phyloP scores from a whole-genome alignment of 2,113 vertebrate species.

The Antigone vipio region DNA sequence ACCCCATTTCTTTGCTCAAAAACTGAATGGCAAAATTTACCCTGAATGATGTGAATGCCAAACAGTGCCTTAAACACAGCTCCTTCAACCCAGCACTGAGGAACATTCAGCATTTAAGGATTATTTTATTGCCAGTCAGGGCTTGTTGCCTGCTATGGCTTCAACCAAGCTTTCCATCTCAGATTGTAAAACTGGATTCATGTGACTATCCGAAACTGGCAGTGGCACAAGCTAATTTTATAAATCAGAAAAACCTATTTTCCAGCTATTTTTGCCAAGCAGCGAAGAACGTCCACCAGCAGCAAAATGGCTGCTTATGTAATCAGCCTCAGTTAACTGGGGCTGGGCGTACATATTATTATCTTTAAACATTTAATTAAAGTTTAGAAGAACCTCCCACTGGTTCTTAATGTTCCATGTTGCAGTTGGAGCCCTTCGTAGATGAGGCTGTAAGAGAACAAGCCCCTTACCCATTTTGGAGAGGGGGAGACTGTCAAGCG shows the following conservation, averaged over 20 bases:
- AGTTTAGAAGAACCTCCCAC: background rate
- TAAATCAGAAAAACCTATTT: background rate
- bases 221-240: background rate
- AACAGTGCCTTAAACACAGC: background rate
- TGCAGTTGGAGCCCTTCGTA: background rate
- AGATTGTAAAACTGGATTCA: background rate
- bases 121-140: background rate
- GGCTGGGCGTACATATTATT: background rate
- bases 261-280: background rate
- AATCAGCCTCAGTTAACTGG: background rate
- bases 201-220: background rate
- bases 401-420: background rate
- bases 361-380: slow-evolving; percentile 19
- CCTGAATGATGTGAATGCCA: background rate
- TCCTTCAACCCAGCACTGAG: background rate
- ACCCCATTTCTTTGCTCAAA: background rate
- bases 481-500: background rate
- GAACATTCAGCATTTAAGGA: background rate
- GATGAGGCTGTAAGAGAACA: background rate
- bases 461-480: background rate
- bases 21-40: background rate
- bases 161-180: background rate
- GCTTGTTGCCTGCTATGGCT: background rate
- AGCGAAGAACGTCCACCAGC: background rate
- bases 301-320: background rate